Evolutionary conservation across 2,113 vertebrate genomes (phyloP), one percentile per base, ranked within the genome.

Genomic region (Corydoras maculifer): DNA sequence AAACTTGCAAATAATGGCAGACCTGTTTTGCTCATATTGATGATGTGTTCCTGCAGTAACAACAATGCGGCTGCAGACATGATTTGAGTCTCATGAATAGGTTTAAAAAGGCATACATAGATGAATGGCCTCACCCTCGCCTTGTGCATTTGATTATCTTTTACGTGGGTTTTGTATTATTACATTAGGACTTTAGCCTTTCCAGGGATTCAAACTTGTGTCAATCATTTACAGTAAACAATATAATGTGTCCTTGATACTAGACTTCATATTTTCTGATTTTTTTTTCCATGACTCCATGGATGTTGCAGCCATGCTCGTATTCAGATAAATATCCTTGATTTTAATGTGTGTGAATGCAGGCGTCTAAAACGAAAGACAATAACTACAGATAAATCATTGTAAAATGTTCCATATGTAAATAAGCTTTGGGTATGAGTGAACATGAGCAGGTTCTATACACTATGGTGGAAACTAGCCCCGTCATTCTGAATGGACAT

Each of bases 81-180:
- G 8, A 58, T 65, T 2, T 32, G 48, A 51, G 50, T 57, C 49
- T 68, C 55, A 61, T 65, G 58, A 65, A 61, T 61, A 15, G 25
- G 32, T 58, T 59, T 49, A 10, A 75, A 71, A 59, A 78, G 51
- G 9, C 31, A 60, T 43, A 43, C 35, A n/a, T 62, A 25, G 25
- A 55, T 35, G 69, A 65, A 70, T 68, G 48, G 64, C 54, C 29
- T 74, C 63, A 25, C 10, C 49, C 15, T 51, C 31, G 35, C 61
- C 74, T 66, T 81, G 74, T 65, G 62, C 58, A 53, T 69, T 69
- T 73, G 58, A 75, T 78, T 75, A 77, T 68, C 51, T 72, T 78
- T 74, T 78, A 76, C 68, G 49, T 76, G 57, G 62, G 69, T 75
- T 78, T 74, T 63, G 29, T 50, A 18, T 73, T 66, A 75, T 75